Conservation (phyloP, 2,113 vertebrate genomes). For the Eulacestoma nigropectus region DNA sequence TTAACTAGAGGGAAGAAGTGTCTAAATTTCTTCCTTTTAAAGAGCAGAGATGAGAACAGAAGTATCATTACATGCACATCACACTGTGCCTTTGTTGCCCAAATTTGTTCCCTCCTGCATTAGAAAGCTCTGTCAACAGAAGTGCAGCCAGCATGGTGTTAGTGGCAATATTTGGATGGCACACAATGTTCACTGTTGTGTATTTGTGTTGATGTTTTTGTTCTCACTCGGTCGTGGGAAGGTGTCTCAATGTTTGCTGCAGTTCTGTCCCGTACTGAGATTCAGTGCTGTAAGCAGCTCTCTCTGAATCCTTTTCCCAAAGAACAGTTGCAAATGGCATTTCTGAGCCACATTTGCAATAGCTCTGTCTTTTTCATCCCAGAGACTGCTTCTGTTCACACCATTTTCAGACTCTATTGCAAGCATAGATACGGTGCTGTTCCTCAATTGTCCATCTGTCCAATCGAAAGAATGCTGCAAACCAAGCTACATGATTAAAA, state of each 20-base stretch:
- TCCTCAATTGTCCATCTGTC: not conserved
- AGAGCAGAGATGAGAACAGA: not conserved
- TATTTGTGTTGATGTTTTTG: not conserved
- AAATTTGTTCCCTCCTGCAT: not conserved
- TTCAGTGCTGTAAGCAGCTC: not conserved
- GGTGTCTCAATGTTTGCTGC: not conserved
- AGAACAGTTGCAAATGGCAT: not conserved
- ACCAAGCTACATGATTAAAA: not conserved
- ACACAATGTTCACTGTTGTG: not conserved
- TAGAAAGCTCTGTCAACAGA: constrained; percentile 4
- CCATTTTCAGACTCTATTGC: not conserved
- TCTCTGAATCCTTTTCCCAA: not conserved
- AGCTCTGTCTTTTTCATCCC: not conserved
- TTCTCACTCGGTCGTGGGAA: not conserved
- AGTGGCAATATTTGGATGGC: not conserved
- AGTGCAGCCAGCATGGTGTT: not conserved
- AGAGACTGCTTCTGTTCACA: not conserved
- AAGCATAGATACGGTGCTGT: fast-evolving
- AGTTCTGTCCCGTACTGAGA: not conserved
- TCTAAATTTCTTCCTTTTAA: not conserved
- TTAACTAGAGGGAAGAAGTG: not conserved
- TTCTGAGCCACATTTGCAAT: not conserved
- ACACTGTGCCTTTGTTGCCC: not conserved
- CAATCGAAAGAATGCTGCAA: not conserved
- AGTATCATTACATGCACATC: not conserved